A percentile compares a stretch with the other conserved stretches of the same genome.
Evolutionary conservation across 2,113 vertebrate species (phyloP).

Genomic region (Dinomys branickii): DNA sequence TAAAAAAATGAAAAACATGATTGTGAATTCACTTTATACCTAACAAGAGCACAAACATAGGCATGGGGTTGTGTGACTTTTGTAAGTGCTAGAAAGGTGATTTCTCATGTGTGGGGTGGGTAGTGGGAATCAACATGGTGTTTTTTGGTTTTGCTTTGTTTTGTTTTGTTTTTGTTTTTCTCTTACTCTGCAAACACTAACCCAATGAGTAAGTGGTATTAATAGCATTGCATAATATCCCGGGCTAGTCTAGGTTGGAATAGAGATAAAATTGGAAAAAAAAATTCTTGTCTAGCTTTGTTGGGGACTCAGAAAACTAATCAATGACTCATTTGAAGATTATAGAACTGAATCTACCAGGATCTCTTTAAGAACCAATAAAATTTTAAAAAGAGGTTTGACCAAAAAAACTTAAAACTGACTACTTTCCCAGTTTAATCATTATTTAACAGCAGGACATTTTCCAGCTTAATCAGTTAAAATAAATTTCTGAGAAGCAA

Average conservation of each 20-base stretch:
- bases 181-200: neutral
- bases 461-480: slow-evolving; percentile 32
- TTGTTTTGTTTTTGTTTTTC: too few relatives aligned
- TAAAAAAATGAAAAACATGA: neutral
- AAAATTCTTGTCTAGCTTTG: neutral
- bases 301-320: neutral
- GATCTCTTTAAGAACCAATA: neutral
- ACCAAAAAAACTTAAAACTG: slow-evolving; percentile 26
- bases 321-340: neutral
- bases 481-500: slow-evolving; percentile 30
- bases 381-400: neutral
- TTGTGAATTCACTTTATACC: neutral
- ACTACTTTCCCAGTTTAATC: neutral
- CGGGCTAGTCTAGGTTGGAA: neutral
- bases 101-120: neutral
- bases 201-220: neutral
- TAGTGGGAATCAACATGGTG: neutral
- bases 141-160: neutral
- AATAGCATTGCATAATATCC: neutral
- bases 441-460: slow-evolving; percentile 25
- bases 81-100: neutral
- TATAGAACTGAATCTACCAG: neutral
- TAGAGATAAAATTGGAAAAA: neutral
- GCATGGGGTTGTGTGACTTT: neutral
- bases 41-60: neutral